These are phyloP conservation scores for Glomeris maerens DNA, from an alignment of 1,140 invertebrate genomes.

Conservation along the genomic window DNA sequence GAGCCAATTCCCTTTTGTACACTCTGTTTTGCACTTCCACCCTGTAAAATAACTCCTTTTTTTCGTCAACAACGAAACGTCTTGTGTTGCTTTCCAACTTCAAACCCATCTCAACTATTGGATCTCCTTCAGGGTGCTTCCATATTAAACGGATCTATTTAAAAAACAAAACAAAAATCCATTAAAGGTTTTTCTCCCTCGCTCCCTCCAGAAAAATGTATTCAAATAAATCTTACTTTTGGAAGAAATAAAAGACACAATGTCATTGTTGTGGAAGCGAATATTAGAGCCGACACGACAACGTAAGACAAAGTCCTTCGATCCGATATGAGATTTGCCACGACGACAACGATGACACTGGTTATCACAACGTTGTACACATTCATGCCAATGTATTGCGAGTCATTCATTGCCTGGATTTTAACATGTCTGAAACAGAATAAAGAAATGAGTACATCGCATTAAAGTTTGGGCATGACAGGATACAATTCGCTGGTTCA, in stretches of 20 bases:
- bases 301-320: conserved; percentile 68
- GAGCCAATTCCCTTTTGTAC: conserved; percentile 59
- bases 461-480: neutral
- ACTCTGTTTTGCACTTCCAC: conserved; percentile 82
- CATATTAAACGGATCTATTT: conserved; percentile 35
- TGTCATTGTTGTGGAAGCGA: conserved; percentile 70
- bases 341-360: conserved; percentile 63
- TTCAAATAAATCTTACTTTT: conserved; percentile 38
- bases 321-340: conserved; percentile 70
- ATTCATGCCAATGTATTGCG: conserved; percentile 86
- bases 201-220: neutral
- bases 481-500: too few relatives aligned
- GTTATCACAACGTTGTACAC: conserved; percentile 85
- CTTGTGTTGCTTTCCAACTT: conserved; percentile 76
- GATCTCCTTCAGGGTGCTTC: conserved; percentile 43
- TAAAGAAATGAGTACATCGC: conserved; percentile 1
- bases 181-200: conserved; percentile 5
- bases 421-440: conserved; percentile 61
- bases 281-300: conserved; percentile 62
- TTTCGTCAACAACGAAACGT: conserved; percentile 40
- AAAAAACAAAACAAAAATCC: neutral
- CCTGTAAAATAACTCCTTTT: conserved; percentile 59
- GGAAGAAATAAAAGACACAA: conserved; percentile 74
- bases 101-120: conserved; percentile 69
- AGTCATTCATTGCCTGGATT: conserved; percentile 93